Base-by-base conservation (phyloP, 2,888 invertebrate species). In the Geophilus truncorum region DNA sequence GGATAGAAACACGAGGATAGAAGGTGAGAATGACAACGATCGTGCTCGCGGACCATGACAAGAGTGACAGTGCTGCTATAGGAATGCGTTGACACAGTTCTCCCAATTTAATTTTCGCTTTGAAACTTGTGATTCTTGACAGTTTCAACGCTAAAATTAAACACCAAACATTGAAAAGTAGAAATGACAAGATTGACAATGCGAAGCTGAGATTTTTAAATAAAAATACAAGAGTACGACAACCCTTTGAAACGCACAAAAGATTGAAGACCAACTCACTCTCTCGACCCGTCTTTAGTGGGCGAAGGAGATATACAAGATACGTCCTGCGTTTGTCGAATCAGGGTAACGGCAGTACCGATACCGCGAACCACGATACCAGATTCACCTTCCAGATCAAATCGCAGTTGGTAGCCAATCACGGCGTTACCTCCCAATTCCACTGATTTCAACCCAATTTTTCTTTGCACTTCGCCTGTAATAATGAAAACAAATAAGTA, bases 331-430 rank as follows among this genome's bases (percentile, higher is more conserved):
- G 45, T 15, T 10, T 76, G 80, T 78, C 85, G 85, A 10, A 82
- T 83, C 7, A 96, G 87, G 0, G 92, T 92, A 0, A 94, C 94
- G 0, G 94, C 94, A 0, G 95, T 94, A 84, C 98, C 98, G 81
- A 97, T 94, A 12, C 97, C 98, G 83, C 98, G 90, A 0, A 96
- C 97, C 0, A 98, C 97, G 79, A 98, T 95, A 0, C 97, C 98
- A 0, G 96, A 96, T 87, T 98, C 98, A 0, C 98, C 98, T 87
- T 98, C 98, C 84, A 98, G 87, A 88, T 98, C 98, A 87, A 98
- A 97, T 87, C 94, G 95, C 86, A 97, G 97, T 78, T 92, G 92
- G 86, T 97, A 98, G 2, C 92, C 97, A 81, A 98, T 92, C 10
- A 98, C 96, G 1, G 97, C 94, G 89, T 97, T 97, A 25, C 96